Conservation (phyloP, 2,888 invertebrate genomes). For the Artemia sinica region DNA sequence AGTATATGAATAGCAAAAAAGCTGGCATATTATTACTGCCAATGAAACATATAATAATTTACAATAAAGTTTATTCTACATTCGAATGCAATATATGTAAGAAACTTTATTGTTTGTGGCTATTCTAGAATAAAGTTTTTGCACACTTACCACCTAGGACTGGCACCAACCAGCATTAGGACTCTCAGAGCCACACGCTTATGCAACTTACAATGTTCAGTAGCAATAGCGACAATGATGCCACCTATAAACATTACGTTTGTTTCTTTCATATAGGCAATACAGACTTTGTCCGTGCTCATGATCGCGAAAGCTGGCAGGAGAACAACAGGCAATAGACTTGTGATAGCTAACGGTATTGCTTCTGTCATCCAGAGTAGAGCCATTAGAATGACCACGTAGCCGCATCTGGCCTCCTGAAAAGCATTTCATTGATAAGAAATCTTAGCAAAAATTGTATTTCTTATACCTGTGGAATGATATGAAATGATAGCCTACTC, state of each 20-base stretch:
- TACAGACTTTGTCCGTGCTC: slow-evolving; percentile 33
- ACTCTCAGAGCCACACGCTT: slow-evolving; percentile 68
- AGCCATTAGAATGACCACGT: slow-evolving; percentile 62
- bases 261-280: slow-evolving; percentile 52
- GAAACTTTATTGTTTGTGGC: too few species aligned
- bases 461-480: too few species aligned
- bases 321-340: slow-evolving; percentile 60
- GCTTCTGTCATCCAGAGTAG: slow-evolving; percentile 67
- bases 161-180: slow-evolving; percentile 56
- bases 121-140: too few species aligned
- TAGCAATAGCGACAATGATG: slow-evolving; percentile 70
- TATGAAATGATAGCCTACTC: too few species aligned
- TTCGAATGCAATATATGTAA: too few species aligned
- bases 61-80: too few species aligned
- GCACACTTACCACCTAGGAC: slow-evolving; percentile 43
- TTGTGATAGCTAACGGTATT: slow-evolving; percentile 61
- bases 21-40: too few species aligned
- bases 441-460: too few species aligned
- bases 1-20: too few species aligned
- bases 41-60: too few species aligned
- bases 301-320: slow-evolving; percentile 67
- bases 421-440: too few species aligned
- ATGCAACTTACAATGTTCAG: slow-evolving; percentile 75
- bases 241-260: slow-evolving; percentile 79
- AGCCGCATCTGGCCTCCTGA: slow-evolving; percentile 53